phyloP scores from a whole-genome alignment of 2,888 invertebrate species.

The Rotaria sp. region DNA sequence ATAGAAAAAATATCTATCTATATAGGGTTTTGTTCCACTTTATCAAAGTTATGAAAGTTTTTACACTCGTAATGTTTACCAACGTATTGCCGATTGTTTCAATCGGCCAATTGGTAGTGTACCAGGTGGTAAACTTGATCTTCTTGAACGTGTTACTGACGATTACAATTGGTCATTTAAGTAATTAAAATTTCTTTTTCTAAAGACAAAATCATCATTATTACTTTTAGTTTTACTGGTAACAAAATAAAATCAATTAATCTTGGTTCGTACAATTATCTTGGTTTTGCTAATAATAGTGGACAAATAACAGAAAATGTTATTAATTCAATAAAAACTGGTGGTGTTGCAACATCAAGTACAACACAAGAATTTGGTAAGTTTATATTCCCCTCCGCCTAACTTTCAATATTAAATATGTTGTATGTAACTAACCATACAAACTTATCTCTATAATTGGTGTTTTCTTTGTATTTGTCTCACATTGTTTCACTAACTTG shows the following conservation, averaged over 20 bases:
- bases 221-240: conserved; percentile 61
- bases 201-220: no score
- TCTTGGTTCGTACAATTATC: conserved; percentile 93
- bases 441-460: background rate
- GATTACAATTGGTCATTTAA: conserved; percentile 90
- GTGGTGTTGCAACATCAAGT: conserved; percentile 63
- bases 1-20: background rate
- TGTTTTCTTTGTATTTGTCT: background rate
- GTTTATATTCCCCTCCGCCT: background rate
- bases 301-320: conserved; percentile 73
- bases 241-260: conserved; percentile 76
- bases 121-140: conserved; percentile 75
- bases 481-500: background rate
- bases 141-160: conserved; percentile 74
- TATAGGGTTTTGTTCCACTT: conserved; percentile 54
- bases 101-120: conserved; percentile 87
- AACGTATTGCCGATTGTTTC: conserved; percentile 87
- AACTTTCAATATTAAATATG: background rate
- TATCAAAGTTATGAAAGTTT: conserved; percentile 58
- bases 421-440: background rate
- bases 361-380: conserved; percentile 40
- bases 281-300: conserved; percentile 81
- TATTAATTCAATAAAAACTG: conserved; percentile 64
- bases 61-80: conserved; percentile 82
- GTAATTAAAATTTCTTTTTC: conserved; percentile 50